Conservation (phyloP, 2,797 vertebrate species). For the Sebastes matsubarae region DNA sequence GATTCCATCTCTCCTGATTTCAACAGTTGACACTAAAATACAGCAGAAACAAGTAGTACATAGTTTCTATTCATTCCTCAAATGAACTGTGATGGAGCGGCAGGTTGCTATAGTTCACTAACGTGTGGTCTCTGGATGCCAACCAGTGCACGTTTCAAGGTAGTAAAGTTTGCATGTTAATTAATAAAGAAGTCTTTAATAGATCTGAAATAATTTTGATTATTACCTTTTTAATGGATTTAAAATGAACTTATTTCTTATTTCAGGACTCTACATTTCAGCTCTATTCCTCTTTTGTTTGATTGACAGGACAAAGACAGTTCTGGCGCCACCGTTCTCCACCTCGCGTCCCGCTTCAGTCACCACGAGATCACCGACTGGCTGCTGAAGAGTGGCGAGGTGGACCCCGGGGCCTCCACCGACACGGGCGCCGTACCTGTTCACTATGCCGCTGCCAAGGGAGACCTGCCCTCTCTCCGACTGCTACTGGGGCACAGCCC, state of each 20-base stretch:
- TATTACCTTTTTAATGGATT: not conserved
- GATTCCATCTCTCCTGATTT: not conserved
- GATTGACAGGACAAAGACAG: conserved; percentile 89
- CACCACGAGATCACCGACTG: conserved; percentile 93
- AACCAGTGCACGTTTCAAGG: not conserved
- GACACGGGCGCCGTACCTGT: conserved; percentile 92
- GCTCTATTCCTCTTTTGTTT: conserved; percentile 2
- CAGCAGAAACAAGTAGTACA: not conserved
- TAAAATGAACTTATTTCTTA: not conserved
- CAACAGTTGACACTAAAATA: not conserved
- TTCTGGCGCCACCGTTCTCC: conserved; percentile 94
- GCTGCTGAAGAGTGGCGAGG: conserved; percentile 89
- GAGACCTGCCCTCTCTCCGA: conserved; percentile 91
- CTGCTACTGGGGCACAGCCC: conserved; percentile 90
- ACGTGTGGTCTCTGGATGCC: not conserved
- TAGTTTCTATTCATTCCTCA: not conserved
- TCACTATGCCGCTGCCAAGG: conserved; percentile 98
- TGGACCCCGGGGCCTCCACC: conserved; percentile 86
- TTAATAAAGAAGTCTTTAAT: not conserved
- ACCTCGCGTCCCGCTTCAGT: conserved; percentile 95
- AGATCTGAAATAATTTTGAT: not conserved
- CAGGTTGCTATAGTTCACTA: not conserved
- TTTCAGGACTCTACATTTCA: not conserved
- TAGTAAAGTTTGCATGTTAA: not conserved
- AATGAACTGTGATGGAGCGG: not conserved